phyloP scores from a whole-genome alignment of 2,113 vertebrate species.

The Menura novaehollandiae region DNA sequence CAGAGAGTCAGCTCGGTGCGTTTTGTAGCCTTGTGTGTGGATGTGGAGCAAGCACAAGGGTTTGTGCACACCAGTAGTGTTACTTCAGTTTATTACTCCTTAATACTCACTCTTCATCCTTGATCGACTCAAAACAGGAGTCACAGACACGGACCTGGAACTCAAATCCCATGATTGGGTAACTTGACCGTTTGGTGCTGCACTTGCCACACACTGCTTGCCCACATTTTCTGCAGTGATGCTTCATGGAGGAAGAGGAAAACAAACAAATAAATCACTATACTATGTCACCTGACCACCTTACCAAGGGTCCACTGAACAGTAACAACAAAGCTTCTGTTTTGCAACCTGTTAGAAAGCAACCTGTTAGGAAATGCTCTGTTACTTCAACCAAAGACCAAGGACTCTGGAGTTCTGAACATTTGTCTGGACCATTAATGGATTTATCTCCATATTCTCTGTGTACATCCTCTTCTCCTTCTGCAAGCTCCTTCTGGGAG shows the following conservation, averaged over 20 bases:
- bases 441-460: neutral
- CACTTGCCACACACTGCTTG: conserved; percentile 94
- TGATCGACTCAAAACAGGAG: conserved; percentile 89
- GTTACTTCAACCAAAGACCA: neutral
- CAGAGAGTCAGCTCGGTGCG: neutral
- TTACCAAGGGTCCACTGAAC: neutral
- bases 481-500: neutral
- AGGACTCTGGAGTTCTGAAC: neutral
- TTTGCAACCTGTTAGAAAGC: neutral
- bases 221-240: conserved; percentile 97
- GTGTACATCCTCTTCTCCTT: neutral
- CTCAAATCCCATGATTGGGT: conserved; percentile 96
- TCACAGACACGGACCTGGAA: conserved; percentile 96
- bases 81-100: neutral
- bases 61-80: neutral
- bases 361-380: neutral
- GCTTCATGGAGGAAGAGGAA: conserved; percentile 65
- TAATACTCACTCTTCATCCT: conserved; percentile 93
- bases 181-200: conserved; percentile 90
- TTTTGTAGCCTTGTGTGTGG: neutral
- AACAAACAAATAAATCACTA: neutral
- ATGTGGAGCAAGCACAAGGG: neutral
- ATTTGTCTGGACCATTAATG: neutral
- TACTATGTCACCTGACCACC: neutral
- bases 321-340: neutral